Evolutionary conservation across 1,140 invertebrate genomes (phyloP).

Genomic region (Luehdorfia chinensis): DNA sequence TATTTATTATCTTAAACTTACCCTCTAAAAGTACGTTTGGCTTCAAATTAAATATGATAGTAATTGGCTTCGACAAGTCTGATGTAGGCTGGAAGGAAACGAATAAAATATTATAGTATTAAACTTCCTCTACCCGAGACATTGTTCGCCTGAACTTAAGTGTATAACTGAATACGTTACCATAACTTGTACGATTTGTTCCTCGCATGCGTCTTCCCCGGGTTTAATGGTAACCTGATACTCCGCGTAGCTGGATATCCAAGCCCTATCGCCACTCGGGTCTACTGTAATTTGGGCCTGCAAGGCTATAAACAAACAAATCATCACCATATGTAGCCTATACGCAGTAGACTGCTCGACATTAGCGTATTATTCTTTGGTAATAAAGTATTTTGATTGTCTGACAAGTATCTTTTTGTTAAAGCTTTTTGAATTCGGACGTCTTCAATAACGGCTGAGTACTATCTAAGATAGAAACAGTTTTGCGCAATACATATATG

Average conservation of each 20-base stretch:
- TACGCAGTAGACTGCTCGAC: too few relatives aligned
- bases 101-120: too few relatives aligned
- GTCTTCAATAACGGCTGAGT: too few relatives aligned
- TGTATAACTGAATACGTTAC: too few relatives aligned
- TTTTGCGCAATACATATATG: too few relatives aligned
- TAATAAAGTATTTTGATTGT: too few relatives aligned
- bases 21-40: constrained; percentile 33
- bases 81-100: constrained; percentile 49
- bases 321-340: not conserved
- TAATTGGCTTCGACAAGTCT: constrained; percentile 59
- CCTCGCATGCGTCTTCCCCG: constrained; percentile 44
- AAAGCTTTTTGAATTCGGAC: too few relatives aligned
- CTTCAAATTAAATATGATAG: constrained; percentile 42
- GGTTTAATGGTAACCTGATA: constrained; percentile 35
- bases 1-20: too few relatives aligned
- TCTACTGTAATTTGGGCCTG: constrained; percentile 44
- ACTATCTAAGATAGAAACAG: too few relatives aligned
- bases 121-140: not conserved
- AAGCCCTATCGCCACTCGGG: constrained; percentile 44
- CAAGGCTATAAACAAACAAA: constrained; percentile 36
- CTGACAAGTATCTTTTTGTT: too few relatives aligned
- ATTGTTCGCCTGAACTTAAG: too few relatives aligned
- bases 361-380: too few relatives aligned
- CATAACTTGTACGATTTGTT: constrained; percentile 45
- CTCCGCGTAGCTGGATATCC: constrained; percentile 36